Evolutionary conservation across 2,888 invertebrate species (phyloP), one percentile per base, ranked within the genome.

Genomic region (Drosophila macrothrix): DNA sequence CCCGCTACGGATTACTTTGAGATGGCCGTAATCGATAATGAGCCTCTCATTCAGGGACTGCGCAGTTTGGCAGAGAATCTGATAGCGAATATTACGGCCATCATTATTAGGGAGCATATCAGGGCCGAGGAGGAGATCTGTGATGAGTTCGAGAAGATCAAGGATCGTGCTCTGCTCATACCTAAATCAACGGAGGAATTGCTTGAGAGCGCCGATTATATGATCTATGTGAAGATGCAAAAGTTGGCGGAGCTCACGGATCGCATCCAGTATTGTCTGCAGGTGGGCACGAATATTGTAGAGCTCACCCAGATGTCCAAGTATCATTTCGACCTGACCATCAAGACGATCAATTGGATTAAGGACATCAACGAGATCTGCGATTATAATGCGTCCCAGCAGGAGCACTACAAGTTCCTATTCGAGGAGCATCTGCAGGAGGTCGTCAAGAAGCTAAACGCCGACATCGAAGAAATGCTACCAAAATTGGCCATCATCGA

Each of bases 301-400:
- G 97, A 97, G 88, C 95, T 97, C 92, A 96, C 96, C 9, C 95
- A 96, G 62, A 94, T 98, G 82, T 94, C 95, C 7, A 94, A 94
- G 31, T 96, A 96, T 54, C 98, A 98, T 88, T 95, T 98, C 50
- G 95, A 95, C 59, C 94, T 97, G 4, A 98, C 98, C 90, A 95
- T 96, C n/a, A 94, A 94, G 52, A 97, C 97, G 0, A 95, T 98
- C 0, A 96, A 96, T 81, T 98, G 98, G 98, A 93, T 98, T 2
- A 95, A 95, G 73, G 95, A 96, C 43, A 97, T 98, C 59, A 96
- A 96, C 88, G 96, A 96, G 1, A 95, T 98, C 67, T 96, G 98
- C 88, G 97, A 97, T 39, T 95, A 95, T 83, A 97, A 97, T 92
- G 96, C 97, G 58, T 95, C 95, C 14, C 91, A 92, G 82, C 97